Base-by-base conservation (phyloP, 2,113 vertebrate genomes). In the Stegostoma tigrinum region DNA sequence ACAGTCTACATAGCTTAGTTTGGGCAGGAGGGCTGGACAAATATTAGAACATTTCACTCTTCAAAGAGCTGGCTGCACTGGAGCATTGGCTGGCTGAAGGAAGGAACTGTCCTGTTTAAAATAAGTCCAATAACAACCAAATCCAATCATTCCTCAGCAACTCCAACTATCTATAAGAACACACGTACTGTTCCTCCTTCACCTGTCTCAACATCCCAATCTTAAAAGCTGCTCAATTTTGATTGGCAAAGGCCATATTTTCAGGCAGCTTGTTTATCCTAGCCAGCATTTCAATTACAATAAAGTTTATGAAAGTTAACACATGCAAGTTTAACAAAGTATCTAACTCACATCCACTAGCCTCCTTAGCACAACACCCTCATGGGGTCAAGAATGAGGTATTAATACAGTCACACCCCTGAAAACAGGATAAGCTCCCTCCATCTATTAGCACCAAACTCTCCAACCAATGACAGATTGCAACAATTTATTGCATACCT, bases 21-120 rank as follows among this genome's bases (percentile, higher is more conserved):
- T 12, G 27, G 55, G 80, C 34, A 42, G 34, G 83, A n/a, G 52
- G 55, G 30, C 72, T 68, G 17, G 52, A 91, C 30, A 0, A 0
- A 19, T 24, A 55, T 55, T n/a, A n/a, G 52, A 64, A 90, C 2
- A 21, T 8, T 93, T 66, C 17, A 21, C 34, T 67, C 89, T 21
- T 61, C 80, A 83, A 2, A 48, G 52, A 34, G 61, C 0, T 0
- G 34, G 66, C 12, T 66, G 34, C 0, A 23, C 19, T 61, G 12
- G 12, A 61, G 7, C 87, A 34, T 17, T 93, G 64, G 61, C 89
- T 91, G 89, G 55, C 89, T 93, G 89, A n/a, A 66, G n/a, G 66
- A 38, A 66, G 55, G 34, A 19, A 66, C 61, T 67, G 34, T n/a
- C 17, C 19, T 42, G 19, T 42, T 83, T 83, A 45, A 38, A 83